A percentile compares a stretch with the other conserved stretches of the same genome.
These are phyloP conservation scores for Otolemur garnettii DNA, from an alignment of 2,113 vertebrate species.

Conservation along the genomic window DNA sequence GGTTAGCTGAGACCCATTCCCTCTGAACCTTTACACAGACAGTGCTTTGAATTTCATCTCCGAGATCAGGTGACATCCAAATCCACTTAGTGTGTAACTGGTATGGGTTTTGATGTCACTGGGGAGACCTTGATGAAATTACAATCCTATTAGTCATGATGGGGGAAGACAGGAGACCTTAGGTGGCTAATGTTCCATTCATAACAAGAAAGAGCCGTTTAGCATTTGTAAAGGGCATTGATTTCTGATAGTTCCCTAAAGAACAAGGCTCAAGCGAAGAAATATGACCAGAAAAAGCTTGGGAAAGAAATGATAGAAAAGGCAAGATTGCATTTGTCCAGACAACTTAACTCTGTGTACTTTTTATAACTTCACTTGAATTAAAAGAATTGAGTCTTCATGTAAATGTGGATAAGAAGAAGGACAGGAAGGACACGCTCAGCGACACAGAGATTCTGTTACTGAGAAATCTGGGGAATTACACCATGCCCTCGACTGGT, in stretches of 20 bases:
- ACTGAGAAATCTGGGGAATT: constrained; percentile 72
- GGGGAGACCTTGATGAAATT: constrained; percentile 84
- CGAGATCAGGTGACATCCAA: constrained; percentile 79
- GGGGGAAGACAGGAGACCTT: constrained; percentile 74
- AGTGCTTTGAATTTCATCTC: constrained; percentile 77
- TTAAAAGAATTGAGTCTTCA: constrained; percentile 58
- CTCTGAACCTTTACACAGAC: constrained; percentile 61
- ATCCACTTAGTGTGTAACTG: constrained; percentile 75
- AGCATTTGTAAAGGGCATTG: constrained; percentile 83
- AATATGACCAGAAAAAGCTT: constrained; percentile 75
- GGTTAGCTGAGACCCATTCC: not conserved
- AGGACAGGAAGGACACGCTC: constrained; percentile 2
- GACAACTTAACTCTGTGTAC: constrained; percentile 46
- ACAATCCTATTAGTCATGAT: constrained; percentile 83
- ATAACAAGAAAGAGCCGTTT: constrained; percentile 78
- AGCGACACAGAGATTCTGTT: constrained; percentile 54
- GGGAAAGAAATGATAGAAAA: constrained; percentile 74
- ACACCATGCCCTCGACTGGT: constrained; percentile 65
- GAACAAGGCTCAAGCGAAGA: constrained; percentile 77
- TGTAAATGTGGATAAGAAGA: constrained; percentile 50
- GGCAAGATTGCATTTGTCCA: constrained; percentile 74
- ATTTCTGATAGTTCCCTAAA: constrained; percentile 76
- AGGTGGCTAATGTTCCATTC: constrained; percentile 80
- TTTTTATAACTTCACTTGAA: constrained; percentile 69
- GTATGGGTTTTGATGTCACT: constrained; percentile 75